Conservation (phyloP, 1,140 invertebrate species). For the Pinna nobilis region DNA sequence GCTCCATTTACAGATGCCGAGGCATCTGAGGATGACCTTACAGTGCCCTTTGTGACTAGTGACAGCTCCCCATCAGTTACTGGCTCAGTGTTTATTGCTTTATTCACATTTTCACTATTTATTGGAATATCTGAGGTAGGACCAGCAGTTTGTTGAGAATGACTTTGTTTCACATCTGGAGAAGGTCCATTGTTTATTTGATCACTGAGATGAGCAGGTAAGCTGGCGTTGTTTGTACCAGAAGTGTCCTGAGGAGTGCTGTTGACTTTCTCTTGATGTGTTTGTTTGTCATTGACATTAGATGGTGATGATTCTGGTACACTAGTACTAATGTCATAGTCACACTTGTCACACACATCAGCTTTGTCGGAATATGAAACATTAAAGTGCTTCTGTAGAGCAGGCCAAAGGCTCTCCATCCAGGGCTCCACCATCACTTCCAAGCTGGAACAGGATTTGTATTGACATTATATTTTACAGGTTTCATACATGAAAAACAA, state of each 20-base stretch:
- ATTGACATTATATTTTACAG: no score
- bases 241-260: no score
- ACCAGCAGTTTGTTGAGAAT: no score
- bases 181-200: background rate
- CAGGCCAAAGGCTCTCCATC: conserved; percentile 75
- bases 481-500: no score
- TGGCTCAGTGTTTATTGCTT: background rate
- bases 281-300: background rate
- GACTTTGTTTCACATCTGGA: no score
- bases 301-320: background rate
- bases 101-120: background rate
- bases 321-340: background rate
- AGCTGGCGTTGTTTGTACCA: no score
- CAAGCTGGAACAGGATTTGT: no score
- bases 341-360: background rate
- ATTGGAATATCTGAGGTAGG: no score
- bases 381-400: conserved; percentile 57
- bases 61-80: background rate
- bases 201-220: no score
- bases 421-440: conserved; percentile 77
- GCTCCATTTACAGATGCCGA: background rate
- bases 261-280: background rate
- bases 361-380: background rate
- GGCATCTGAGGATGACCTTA: background rate
- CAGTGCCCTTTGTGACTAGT: background rate